A percentile compares a stretch with the other conserved stretches of the same genome.
These are phyloP conservation scores for Labia minor DNA, from an alignment of 2,888 invertebrate genomes.

Conservation along the genomic window DNA sequence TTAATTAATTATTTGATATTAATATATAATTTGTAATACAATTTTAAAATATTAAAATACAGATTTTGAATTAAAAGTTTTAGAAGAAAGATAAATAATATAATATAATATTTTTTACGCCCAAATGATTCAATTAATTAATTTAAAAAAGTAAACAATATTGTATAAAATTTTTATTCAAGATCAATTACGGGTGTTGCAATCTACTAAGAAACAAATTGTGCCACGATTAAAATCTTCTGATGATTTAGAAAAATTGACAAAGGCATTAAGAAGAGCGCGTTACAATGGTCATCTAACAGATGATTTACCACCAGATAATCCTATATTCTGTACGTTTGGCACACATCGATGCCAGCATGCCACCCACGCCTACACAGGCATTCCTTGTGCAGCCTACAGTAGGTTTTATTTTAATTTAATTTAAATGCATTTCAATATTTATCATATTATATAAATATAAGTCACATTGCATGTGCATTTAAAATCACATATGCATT, in stretches of 20 bases:
- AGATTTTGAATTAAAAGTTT: no score
- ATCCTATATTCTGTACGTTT: conserved; percentile 71
- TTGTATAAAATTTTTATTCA: no score
- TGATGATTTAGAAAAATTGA: conserved; percentile 34
- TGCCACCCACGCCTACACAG: conserved; percentile 83
- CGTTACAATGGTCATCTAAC: conserved; percentile 30
- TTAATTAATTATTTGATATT: no score
- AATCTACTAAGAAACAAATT: conserved; percentile 30
- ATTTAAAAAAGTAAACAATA: no score
- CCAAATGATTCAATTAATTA: no score
- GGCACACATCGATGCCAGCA: conserved; percentile 84
- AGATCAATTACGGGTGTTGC: conserved; percentile 57
- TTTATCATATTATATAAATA: no score
- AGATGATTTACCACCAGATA: conserved; percentile 40
- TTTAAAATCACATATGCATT: neutral
- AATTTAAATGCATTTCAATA: conserved; percentile 16
- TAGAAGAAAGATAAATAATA: no score
- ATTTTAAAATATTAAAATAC: no score
- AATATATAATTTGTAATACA: no score
- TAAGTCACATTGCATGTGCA: no score
- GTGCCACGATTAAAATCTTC: conserved; percentile 34
- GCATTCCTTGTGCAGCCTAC: conserved; percentile 76
- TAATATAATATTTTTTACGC: no score
- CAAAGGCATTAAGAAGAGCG: conserved; percentile 31
- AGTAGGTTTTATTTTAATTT: conserved; percentile 53